Percentiles rank a stretch among this genome's conserved stretches.
Evolutionary conservation across 2,113 vertebrate genomes (phyloP).

Genomic region (Microtus montanus): DNA sequence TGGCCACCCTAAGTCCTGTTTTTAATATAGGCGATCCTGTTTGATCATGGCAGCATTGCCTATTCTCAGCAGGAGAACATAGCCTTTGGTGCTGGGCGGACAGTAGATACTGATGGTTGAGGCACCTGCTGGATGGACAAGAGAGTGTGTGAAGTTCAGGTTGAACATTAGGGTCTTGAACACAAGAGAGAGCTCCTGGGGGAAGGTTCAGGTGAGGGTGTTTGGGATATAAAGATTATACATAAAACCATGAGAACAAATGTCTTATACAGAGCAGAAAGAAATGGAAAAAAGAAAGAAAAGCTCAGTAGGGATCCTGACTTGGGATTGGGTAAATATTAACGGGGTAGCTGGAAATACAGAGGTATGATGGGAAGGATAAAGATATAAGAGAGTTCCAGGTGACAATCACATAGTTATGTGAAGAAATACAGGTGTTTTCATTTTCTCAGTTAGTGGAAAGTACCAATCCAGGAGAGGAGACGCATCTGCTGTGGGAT

Average conservation of each 20-base stretch:
- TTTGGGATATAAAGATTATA: background rate
- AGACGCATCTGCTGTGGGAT: too few relatives aligned
- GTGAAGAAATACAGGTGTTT: background rate
- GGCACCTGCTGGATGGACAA: background rate
- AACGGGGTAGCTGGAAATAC: background rate
- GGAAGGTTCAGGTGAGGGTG: background rate
- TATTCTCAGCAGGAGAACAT: background rate
- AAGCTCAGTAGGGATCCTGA: background rate
- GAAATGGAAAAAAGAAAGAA: background rate
- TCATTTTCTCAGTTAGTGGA: background rate
- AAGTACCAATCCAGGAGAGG: background rate
- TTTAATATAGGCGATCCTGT: too few relatives aligned
- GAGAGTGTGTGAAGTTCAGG: background rate
- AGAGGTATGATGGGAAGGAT: background rate
- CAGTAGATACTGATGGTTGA: rapidly evolving
- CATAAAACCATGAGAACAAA: background rate
- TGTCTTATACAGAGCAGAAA: background rate
- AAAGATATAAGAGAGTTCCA: background rate
- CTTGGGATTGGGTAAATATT: background rate
- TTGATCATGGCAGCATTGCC: too few relatives aligned
- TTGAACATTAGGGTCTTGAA: background rate
- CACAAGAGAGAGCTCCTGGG: background rate
- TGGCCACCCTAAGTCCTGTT: background rate
- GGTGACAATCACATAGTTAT: rapidly evolving
- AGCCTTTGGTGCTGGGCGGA: background rate